Evolutionary conservation across 2,797 vertebrate genomes (phyloP), one percentile per base, ranked within the genome.

Genomic region (Gadopsis bispinosus): DNA sequence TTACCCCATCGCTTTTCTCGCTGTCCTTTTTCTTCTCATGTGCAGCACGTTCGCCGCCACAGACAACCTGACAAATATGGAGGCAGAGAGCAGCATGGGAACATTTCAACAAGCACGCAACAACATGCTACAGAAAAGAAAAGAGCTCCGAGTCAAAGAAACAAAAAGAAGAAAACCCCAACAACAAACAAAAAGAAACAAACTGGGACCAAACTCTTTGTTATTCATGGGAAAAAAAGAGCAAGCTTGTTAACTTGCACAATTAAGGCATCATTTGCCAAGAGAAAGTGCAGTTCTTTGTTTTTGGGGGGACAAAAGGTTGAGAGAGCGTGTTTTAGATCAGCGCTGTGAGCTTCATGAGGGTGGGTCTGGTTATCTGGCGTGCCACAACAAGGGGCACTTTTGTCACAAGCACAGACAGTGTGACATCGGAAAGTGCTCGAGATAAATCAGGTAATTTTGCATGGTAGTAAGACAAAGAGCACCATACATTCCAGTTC

Each of bases 201-300:
- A 88, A 87, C 79, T 79, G 83, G 75, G 61, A 85, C 69, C 78
- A 82, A 89, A 78, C 84, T 91, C 90, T 94, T 93, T 94, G 92
- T 92, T 95, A 95, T 94, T 95, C 92, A 94, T 94, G 93, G 88
- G 83, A 88, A 86, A 91, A 89, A 86, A 71, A 73, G 76, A 86
- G 83, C 85, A 71, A 88, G 90, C 91, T 93, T 95, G 93, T 94
- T 96, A 95, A 95, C 89, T 93, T 87, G 79, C 91, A 94, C 93
- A 94, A 94, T 95, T 94, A 95, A 95, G 93, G 94, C 94, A 85
- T 95, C 93, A 94, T 95, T 95, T 94, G 93, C 89, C 87, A 90
- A 87, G 87, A 90, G 80, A 93, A 92, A 88, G 76, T 75, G 79
- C 84, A 73, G 81, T 60, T 82, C 92, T 94, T 94, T 95, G 93